Evolutionary conservation across 2,888 invertebrate species (phyloP).

Genomic region (Sphecodes monilicornis): DNA sequence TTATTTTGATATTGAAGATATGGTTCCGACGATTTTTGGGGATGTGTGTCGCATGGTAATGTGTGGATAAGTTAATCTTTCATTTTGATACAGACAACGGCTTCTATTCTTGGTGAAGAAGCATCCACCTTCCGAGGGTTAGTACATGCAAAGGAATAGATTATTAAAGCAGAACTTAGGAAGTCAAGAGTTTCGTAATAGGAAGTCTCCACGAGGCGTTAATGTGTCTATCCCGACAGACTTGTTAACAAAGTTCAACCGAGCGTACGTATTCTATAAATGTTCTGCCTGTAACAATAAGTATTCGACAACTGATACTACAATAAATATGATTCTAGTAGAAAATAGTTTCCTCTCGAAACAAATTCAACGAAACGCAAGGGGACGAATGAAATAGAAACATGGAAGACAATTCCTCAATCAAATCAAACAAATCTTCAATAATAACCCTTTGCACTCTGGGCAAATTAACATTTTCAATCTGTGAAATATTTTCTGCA

Average conservation of each 20-base stretch:
- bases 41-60: no score
- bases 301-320: not conserved
- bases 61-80: no score
- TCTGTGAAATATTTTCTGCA: no score
- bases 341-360: not conserved
- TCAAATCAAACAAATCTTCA: no score
- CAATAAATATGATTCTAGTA: not conserved
- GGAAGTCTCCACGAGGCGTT: not conserved
- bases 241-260: not conserved
- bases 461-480: no score
- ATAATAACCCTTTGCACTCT: no score
- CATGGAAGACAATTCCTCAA: no score
- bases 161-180: conserved; percentile 21
- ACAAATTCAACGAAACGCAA: no score
- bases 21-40: no score
- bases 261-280: conserved; percentile 5
- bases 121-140: not conserved
- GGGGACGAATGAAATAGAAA: no score
- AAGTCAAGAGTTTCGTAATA: conserved; percentile 8
- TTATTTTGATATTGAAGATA: no score
- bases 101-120: not conserved
- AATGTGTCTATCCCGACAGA: conserved; percentile 10
- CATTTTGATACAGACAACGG: no score
- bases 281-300: not conserved
- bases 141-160: conserved; percentile 6